Conservation (phyloP, 2,113 vertebrate genomes). For the Marmota monax region DNA sequence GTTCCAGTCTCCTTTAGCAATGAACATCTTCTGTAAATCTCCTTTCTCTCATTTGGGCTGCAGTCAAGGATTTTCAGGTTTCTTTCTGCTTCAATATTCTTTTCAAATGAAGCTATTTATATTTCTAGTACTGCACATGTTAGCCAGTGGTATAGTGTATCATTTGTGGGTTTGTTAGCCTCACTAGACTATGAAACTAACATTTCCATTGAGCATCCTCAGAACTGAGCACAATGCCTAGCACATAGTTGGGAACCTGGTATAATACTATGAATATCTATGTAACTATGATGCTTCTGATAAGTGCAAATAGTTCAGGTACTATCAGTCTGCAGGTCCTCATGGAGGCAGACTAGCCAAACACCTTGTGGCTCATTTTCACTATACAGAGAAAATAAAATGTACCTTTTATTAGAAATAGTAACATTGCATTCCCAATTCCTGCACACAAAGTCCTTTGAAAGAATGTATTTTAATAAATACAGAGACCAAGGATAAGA, state of each 20-base stretch:
- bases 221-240: background rate
- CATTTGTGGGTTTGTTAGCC: background rate
- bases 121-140: background rate
- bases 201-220: background rate
- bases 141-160: background rate
- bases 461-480: conserved; percentile 10
- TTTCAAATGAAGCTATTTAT: conserved; percentile 8
- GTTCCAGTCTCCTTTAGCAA: background rate
- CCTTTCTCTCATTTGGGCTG: background rate
- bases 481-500: background rate
- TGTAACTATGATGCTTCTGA: background rate
- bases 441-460: background rate
- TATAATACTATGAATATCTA: background rate
- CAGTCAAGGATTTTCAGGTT: background rate
- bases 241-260: background rate
- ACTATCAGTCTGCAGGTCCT: background rate
- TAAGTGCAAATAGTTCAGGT: background rate
- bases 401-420: background rate
- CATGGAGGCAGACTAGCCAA: background rate
- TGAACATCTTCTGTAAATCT: accelerated
- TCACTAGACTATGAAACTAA: background rate
- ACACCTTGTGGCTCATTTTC: background rate
- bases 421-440: background rate
- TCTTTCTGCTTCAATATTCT: background rate
- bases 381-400: background rate